Base-by-base conservation (phyloP, 2,888 invertebrate species). In the Biston betularia region DNA sequence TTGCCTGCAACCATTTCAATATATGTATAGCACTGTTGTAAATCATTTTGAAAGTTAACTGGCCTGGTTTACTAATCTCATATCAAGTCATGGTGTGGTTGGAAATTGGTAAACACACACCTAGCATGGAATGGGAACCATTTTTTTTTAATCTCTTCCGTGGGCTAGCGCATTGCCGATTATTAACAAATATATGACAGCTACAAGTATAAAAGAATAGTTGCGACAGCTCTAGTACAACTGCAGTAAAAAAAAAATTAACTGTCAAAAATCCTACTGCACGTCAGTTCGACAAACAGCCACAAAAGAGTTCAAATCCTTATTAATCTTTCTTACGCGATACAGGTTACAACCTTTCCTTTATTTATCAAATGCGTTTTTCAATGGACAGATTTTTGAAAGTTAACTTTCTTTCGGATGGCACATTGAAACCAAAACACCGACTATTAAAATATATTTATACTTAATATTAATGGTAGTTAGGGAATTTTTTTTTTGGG, bases 401-500 rank as follows among this genome's bases (percentile, higher is more conserved):
- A 58, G 63, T 58, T 58, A 10, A 10, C 34, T 52, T 34, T 55
- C 42, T 58, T 35, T 14, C 15, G 10, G 57, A 46, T 45, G 11
- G 38, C 33, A 12, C 42, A 60, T 60, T 50, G 49, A 46, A 40
- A 46, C 14, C 46, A 33, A 15, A 54, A 52, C 49, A 44, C 48
- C 14, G 60, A 55, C 49, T 60, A 60, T 52, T 63, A 46, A 9
- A 57, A 58, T 44, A 38, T 52, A 7, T 45, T 45, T 46, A 46
- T 45, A 58, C 15, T 35, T 48, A 46, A 62, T 38, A 46, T 59
- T 52, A 57, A 54, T 42, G 63, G 56, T 56, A 64, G 60, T 59
- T 46, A 53, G 14, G 52, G 53, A 63, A 55, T 48, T 55, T 46
- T 62, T 52, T 54, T 50, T 64, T 57, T 59, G 63, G 73, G 63